Conservation (phyloP, 2,797 vertebrate species). For the Argyrosomus regius region DNA sequence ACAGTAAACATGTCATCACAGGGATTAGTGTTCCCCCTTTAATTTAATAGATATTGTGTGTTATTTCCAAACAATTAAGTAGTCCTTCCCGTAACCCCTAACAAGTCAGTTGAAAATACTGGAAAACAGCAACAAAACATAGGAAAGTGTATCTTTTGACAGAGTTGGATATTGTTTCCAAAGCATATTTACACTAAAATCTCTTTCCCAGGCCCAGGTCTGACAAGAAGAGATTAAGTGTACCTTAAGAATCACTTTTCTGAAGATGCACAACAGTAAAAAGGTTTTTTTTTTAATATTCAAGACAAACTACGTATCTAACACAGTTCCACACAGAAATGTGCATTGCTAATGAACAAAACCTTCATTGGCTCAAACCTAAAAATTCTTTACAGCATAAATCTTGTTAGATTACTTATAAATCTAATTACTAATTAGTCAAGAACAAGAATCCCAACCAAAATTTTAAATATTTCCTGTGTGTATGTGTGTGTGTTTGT, state of each 20-base stretch:
- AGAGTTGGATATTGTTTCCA: not conserved
- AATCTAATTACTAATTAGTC: not conserved
- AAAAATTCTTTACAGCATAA: not conserved
- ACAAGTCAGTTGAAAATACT: not conserved
- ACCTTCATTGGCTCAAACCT: not conserved
- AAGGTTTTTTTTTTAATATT: not conserved
- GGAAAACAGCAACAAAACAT: not conserved
- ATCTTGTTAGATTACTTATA: not conserved
- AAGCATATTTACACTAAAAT: not conserved
- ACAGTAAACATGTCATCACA: not conserved
- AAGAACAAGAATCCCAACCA: not conserved
- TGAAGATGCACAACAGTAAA: not conserved
- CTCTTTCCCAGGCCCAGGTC: not conserved
- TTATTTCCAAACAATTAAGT: not conserved
- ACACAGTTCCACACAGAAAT: not conserved
- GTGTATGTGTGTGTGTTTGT: not conserved
- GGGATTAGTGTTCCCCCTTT: not conserved
- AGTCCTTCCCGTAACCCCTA: not conserved
- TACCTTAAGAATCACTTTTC: not conserved
- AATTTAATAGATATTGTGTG: not conserved
- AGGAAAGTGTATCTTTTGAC: not conserved
- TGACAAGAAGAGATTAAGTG: not conserved
- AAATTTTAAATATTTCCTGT: not conserved
- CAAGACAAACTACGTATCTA: not conserved
- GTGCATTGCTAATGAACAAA: not conserved